Evolutionary conservation across 2,113 vertebrate genomes (phyloP).

Genomic region (Tragelaphus buxtoni): DNA sequence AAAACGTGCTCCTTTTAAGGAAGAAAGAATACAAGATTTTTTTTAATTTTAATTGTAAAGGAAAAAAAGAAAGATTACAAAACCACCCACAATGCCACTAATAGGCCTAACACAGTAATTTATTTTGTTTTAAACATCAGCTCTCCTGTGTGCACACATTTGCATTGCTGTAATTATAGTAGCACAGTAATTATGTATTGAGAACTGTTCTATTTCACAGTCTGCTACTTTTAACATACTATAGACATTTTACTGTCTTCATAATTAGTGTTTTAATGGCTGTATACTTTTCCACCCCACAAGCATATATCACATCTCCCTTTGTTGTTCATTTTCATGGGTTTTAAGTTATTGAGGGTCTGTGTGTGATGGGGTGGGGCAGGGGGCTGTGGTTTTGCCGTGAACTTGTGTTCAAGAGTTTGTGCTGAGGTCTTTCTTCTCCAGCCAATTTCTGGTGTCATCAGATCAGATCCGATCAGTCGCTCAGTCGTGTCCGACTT

Average conservation of each 20-base stretch:
- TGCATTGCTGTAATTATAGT: not conserved
- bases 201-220: not conserved
- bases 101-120: not conserved
- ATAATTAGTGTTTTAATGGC: not conserved
- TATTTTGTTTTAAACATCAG: slow-evolving; percentile 31
- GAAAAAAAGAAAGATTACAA: slow-evolving; percentile 17
- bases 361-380: too few species aligned
- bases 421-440: not conserved
- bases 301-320: not conserved
- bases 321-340: not conserved
- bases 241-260: not conserved
- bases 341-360: not conserved
- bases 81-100: not conserved
- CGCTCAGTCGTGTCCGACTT: too few species aligned
- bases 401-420: not conserved
- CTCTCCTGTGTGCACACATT: not conserved
- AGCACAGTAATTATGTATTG: not conserved
- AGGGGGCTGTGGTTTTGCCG: not conserved
- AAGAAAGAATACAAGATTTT: not conserved
- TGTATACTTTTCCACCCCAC: not conserved
- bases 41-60: not conserved
- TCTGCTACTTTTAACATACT: not conserved
- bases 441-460: not conserved
- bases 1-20: slow-evolving; percentile 39
- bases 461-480: too few species aligned